Evolutionary conservation across 2,888 invertebrate species (phyloP), one percentile per base, ranked within the genome.

Genomic region (Graphium colonna): DNA sequence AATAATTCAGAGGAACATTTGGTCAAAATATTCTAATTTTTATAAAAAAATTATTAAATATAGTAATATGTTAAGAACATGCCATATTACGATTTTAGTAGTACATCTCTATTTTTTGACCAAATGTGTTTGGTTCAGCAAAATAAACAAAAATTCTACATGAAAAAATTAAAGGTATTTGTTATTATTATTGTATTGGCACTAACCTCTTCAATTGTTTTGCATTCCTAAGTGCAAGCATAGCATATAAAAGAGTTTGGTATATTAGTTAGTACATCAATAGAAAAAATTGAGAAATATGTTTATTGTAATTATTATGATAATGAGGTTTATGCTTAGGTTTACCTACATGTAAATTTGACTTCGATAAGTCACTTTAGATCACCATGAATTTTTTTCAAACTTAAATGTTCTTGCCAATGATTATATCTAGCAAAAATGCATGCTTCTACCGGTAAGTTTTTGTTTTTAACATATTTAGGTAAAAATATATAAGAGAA

Each of bases 181-280:
- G 60, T 67, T 60, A 65, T 60, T 62, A 65, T 67, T 21, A 47
- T 55, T 18, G 52, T 49, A 45, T 46, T 51, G 62, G 58, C 74
- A 88, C 88, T 85, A 76, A 89, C 88, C 89, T 89, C 89, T 59
- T 89, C 89, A 65, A 89, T 87, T 55, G 80, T 77, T 79, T 82
- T 87, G 85, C 79, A 86, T 81, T 88, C 89, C 88, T 88, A 82
- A 74, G 63, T 61, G 81, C 60, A 73, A 78, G 87, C 87, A 65
- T 76, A 67, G 69, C 60, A 69, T 66, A 70, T 63, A 64, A 75
- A 78, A 81, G 77, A 49, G 49, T 18, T 49, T 44, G 21, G 17
- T 38, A 64, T 61, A 67, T 61, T 58, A 60, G 47, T 58, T 62
- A 58, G 65, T 12, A 56, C 15, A n/a, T 38, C 28, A 36, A 12